These are phyloP conservation scores for Brassicogethes aeneus DNA, from an alignment of 2,888 invertebrate genomes.

Conservation along the genomic window DNA sequence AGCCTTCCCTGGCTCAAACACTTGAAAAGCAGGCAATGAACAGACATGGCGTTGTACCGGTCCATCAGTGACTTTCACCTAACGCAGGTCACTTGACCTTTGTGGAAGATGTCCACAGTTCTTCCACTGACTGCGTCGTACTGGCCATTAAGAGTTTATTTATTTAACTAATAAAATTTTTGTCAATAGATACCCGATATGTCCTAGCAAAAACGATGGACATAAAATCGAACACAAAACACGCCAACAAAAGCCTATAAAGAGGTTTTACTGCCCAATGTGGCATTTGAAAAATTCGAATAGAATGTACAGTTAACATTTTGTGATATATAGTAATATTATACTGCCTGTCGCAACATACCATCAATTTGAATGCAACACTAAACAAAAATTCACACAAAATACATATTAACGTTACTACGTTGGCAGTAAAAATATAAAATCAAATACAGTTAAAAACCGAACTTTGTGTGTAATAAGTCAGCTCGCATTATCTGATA, in stretches of 20 bases:
- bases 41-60: no score
- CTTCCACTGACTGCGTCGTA: neutral
- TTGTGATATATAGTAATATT: neutral
- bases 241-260: neutral
- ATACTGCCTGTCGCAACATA: neutral
- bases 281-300: neutral
- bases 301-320: neutral
- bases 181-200: slow-evolving; percentile 9
- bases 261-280: neutral
- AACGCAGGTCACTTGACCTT: neutral
- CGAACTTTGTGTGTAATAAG: no score
- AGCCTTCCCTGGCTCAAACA: no score
- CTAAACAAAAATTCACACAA: no score
- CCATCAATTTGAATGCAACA: neutral
- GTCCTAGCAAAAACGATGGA: neutral
- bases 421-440: no score
- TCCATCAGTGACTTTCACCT: slow-evolving; percentile 4
- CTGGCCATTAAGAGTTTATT: slow-evolving; percentile 13
- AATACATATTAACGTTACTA: no score
- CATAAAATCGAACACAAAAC: neutral
- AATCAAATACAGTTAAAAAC: no score
- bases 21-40: no score
- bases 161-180: slow-evolving; percentile 13
- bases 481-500: neutral
- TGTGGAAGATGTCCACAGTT: no score